Percentiles rank a stretch among this genome's conserved stretches.
phyloP scores from a whole-genome alignment of 2,888 invertebrate genomes.

The Cloeon dipterum region DNA sequence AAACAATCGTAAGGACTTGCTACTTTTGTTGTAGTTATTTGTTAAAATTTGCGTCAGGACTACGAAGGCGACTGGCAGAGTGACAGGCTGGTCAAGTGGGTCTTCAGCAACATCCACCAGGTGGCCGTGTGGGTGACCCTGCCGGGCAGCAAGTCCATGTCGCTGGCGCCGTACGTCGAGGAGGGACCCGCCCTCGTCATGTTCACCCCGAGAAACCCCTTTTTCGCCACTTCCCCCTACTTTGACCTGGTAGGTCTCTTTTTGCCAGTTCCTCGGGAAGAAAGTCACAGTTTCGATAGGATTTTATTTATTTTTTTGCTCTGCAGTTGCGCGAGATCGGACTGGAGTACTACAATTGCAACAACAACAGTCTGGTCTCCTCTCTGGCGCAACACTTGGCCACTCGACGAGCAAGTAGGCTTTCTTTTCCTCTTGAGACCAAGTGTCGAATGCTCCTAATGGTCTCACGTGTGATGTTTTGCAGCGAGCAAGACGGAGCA shows the following conservation, averaged over 20 bases:
- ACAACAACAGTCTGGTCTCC: slow-evolving; percentile 23
- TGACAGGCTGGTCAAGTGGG: slow-evolving; percentile 31
- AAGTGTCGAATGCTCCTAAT: too few species aligned
- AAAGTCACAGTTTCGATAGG: slow-evolving; percentile 4
- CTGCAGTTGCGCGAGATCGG: slow-evolving; percentile 46
- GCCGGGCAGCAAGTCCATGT: slow-evolving; percentile 41
- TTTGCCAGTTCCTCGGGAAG: too few species aligned
- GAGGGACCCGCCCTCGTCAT: slow-evolving; percentile 49
- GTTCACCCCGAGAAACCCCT: slow-evolving; percentile 56
- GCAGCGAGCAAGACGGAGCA: background rate
- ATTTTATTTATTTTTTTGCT: slow-evolving; percentile 6
- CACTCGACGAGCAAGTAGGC: background rate
- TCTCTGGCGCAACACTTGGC: slow-evolving; percentile 21
- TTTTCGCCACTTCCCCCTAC: slow-evolving; percentile 35
- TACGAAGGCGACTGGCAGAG: slow-evolving; percentile 27
- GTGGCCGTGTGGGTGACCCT: slow-evolving; percentile 44
- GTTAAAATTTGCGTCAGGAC: slow-evolving; percentile 19
- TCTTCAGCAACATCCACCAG: slow-evolving; percentile 32
- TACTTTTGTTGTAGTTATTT: background rate
- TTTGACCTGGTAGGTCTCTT: slow-evolving; percentile 37
- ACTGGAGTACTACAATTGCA: slow-evolving; percentile 47
- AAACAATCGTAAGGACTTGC: slow-evolving; percentile 31
- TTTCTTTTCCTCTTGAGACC: too few species aligned
- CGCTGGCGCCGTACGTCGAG: slow-evolving; percentile 39
- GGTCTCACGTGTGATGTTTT: too few species aligned